Percentiles rank a stretch among this genome's conserved stretches.
Conservation (phyloP, 2,888 invertebrate genomes). For the Cryptocephalus moraei region DNA sequence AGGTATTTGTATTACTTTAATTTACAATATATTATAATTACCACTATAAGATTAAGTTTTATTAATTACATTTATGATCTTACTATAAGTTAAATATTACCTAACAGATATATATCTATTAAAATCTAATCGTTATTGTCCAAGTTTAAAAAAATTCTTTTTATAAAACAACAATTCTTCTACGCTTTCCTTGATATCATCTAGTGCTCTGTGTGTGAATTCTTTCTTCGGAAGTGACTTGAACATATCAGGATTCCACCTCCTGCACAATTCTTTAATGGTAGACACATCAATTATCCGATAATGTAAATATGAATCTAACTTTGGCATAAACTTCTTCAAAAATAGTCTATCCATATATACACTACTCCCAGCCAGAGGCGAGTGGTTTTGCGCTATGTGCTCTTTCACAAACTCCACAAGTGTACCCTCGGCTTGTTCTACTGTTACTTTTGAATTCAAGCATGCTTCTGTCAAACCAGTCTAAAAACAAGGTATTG, state of each 20-base stretch:
- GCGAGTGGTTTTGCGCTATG: conserved; percentile 49
- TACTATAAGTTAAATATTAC: no score
- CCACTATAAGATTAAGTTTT: no score
- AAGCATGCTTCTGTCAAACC: conserved; percentile 68
- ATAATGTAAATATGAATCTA: conserved; percentile 60
- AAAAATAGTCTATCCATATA: conserved; percentile 81
- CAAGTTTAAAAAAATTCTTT: conserved; percentile 48
- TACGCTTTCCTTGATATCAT: conserved; percentile 81
- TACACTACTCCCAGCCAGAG: conserved; percentile 80
- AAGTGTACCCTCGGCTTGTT: conserved; percentile 60
- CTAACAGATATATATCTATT: no score
- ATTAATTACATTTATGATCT: no score
- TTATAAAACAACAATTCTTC: conserved; percentile 74
- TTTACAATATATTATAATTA: no score
- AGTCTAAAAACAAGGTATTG: conserved; percentile 46
- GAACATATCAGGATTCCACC: conserved; percentile 64
- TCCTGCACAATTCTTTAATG: conserved; percentile 70
- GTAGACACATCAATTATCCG: conserved; percentile 88
- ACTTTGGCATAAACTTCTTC: conserved; percentile 67
- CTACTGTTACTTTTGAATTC: conserved; percentile 53
- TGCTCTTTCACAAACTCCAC: conserved; percentile 60
- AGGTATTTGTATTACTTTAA: no score
- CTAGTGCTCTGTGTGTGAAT: conserved; percentile 61
- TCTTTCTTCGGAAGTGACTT: conserved; percentile 50
- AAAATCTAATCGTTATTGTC: not conserved